These are phyloP conservation scores for Crenuchus spilurus DNA, from an alignment of 2,797 vertebrate genomes.

Conservation along the genomic window DNA sequence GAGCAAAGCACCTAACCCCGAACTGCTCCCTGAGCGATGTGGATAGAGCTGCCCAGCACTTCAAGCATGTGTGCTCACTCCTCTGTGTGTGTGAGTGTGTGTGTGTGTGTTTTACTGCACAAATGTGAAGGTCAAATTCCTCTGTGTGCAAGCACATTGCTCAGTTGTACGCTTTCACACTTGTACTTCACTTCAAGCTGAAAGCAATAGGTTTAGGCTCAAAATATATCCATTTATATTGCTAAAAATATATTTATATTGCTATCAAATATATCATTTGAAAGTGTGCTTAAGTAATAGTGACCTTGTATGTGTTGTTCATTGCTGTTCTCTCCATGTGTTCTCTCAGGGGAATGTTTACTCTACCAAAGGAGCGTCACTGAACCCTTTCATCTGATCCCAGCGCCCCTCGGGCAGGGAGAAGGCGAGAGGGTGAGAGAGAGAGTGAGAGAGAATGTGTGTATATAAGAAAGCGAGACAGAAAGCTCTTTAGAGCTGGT, in stretches of 20 bases:
- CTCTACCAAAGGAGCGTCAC: slow-evolving; percentile 77
- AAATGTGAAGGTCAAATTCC: too few species aligned
- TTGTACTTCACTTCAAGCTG: not conserved
- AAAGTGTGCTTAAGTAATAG: not conserved
- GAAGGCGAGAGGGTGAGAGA: slow-evolving; percentile 23
- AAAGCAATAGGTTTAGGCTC: not conserved
- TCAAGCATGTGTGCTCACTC: too few species aligned
- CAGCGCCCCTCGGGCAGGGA: slow-evolving; percentile 6
- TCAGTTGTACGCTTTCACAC: too few species aligned
- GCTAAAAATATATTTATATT: too few species aligned
- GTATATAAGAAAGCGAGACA: not conserved
- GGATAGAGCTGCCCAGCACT: too few species aligned
- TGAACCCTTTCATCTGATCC: slow-evolving; percentile 83
- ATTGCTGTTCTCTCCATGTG: slow-evolving; percentile 50
- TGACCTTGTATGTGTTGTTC: slow-evolving; percentile 13
- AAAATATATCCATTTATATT: not conserved
- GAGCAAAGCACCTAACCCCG: too few species aligned
- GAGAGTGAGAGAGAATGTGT: slow-evolving; percentile 11
- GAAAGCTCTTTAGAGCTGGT: slow-evolving; percentile 64
- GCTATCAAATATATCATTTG: slow-evolving; percentile 6
- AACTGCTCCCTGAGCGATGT: too few species aligned
- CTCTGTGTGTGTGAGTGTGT: too few species aligned
- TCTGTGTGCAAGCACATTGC: too few species aligned
- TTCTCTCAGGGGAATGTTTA: slow-evolving; percentile 80
- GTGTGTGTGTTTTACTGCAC: too few species aligned